Evolutionary conservation across 1,140 invertebrate genomes (phyloP).

Genomic region (Colletes gigas): DNA sequence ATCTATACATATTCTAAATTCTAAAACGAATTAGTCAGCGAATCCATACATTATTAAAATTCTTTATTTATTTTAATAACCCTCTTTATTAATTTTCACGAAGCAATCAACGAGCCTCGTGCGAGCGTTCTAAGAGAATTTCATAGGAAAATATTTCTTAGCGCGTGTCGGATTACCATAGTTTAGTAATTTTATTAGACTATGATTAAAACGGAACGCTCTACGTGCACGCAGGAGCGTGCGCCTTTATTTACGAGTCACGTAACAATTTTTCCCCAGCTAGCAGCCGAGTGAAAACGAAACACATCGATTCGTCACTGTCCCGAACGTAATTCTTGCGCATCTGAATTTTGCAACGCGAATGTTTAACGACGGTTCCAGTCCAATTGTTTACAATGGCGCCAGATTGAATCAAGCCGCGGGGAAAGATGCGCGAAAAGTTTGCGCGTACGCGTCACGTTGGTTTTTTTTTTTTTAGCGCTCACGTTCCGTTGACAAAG

Average conservation of each 20-base stretch:
- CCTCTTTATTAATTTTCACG: too few relatives aligned
- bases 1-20: too few relatives aligned
- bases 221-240: not conserved
- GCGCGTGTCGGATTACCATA: too few relatives aligned
- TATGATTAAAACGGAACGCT: too few relatives aligned
- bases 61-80: too few relatives aligned
- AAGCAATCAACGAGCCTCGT: too few relatives aligned
- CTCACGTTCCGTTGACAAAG: conserved; percentile 57
- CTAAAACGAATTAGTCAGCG: too few relatives aligned
- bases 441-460: conserved; percentile 2
- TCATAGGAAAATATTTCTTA: too few relatives aligned
- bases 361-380: conserved; percentile 54
- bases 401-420: conserved; percentile 48
- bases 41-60: too few relatives aligned
- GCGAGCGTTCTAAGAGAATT: too few relatives aligned
- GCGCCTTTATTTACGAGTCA: not conserved
- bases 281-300: not conserved
- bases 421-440: conserved; percentile 33
- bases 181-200: too few relatives aligned
- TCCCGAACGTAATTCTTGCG: conserved; percentile 45
- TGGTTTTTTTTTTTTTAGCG: conserved; percentile 15
- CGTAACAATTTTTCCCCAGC: not conserved
- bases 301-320: not conserved
- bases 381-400: conserved; percentile 53
- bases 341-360: conserved; percentile 52